A percentile compares a stretch with the other conserved stretches of the same genome.
phyloP scores from a whole-genome alignment of 2,888 invertebrate species.

The Lasius platythorax region DNA sequence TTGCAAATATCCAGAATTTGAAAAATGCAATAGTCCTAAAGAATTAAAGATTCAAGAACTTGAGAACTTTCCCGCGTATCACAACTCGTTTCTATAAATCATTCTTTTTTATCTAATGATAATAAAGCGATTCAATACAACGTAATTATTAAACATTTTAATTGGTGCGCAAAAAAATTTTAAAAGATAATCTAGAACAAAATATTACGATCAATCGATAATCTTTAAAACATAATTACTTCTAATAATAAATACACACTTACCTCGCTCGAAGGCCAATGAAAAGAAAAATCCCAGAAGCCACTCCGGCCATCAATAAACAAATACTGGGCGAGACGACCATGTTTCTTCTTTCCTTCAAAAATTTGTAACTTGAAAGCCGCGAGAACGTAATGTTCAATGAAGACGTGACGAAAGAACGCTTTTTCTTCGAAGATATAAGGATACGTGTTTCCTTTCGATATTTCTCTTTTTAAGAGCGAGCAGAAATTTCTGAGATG shows the following conservation, averaged over 20 bases:
- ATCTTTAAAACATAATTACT: neutral
- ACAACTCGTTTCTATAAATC: neutral
- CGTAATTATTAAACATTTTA: neutral
- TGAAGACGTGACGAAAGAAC: neutral
- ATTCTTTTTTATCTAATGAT: neutral
- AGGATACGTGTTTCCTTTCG: neutral
- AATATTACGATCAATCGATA: neutral
- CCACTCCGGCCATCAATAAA: conserved; percentile 89
- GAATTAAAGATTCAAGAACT: neutral
- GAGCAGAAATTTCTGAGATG: neutral
- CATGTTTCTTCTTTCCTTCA: conserved; percentile 77
- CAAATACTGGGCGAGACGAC: conserved; percentile 88
- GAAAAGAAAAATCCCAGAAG: conserved; percentile 90
- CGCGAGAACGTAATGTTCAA: neutral
- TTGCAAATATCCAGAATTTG: neutral
- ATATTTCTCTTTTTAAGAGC: neutral
- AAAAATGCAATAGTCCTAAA: neutral
- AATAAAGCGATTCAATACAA: neutral
- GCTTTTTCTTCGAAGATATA: neutral
- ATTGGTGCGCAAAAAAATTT: neutral
- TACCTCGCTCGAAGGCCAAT: conserved; percentile 88
- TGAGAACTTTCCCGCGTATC: neutral
- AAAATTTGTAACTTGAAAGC: neutral
- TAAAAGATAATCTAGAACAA: neutral
- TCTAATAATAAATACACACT: conserved; percentile 78